A percentile compares a stretch with the other conserved stretches of the same genome.
phyloP scores from a whole-genome alignment of 2,888 invertebrate genomes.

The Ditula angustiorana region DNA sequence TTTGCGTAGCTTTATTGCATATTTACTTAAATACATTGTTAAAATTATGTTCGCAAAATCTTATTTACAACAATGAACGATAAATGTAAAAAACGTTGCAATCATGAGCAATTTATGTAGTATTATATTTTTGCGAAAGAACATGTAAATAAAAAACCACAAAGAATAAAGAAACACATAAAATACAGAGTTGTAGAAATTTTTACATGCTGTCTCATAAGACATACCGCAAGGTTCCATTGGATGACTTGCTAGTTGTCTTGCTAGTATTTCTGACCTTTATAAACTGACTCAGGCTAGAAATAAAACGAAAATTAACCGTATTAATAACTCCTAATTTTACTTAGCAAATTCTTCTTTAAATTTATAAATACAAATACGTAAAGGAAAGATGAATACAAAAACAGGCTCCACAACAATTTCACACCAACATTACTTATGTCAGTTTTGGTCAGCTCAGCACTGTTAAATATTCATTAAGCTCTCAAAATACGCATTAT shows the following conservation, averaged over 20 bases:
- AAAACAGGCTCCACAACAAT: conserved; percentile 39
- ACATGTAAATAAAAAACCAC: neutral
- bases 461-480: conserved; percentile 41
- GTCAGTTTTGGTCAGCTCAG: conserved; percentile 40
- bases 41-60: too few species aligned
- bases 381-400: conserved; percentile 35
- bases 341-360: neutral
- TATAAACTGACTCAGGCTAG: neutral
- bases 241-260: neutral
- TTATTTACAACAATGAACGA: too few species aligned
- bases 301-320: neutral
- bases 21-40: too few species aligned
- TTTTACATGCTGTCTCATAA: conserved; percentile 8
- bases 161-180: neutral
- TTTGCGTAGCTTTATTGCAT: too few species aligned
- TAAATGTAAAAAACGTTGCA: too few species aligned
- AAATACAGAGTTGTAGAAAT: neutral
- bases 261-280: neutral
- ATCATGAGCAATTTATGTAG: too few species aligned
- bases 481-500: conserved; percentile 43
- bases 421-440: conserved; percentile 39
- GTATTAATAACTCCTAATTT: neutral
- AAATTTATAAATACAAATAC: conserved; percentile 24
- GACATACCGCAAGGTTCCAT: neutral
- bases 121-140: neutral